phyloP scores from a whole-genome alignment of 1,140 invertebrate species.

The Drosophila insularis region DNA sequence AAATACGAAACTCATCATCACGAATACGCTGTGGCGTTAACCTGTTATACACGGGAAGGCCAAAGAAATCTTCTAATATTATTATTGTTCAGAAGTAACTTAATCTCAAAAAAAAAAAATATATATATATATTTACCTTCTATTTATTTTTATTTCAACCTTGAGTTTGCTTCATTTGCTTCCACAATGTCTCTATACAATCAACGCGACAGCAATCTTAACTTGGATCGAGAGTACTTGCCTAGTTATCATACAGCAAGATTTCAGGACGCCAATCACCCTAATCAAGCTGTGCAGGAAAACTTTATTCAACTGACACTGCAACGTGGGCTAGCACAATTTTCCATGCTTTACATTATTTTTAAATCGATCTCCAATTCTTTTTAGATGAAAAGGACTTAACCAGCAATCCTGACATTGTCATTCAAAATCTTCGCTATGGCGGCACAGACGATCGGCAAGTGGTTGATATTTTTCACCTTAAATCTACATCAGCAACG shows the following conservation, averaged over 20 bases:
- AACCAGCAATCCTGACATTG: slow-evolving; percentile 13
- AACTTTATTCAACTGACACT: slow-evolving; percentile 40
- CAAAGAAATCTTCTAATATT: no score
- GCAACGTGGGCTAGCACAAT: slow-evolving; percentile 39
- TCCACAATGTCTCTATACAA: slow-evolving; percentile 43
- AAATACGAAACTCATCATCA: no score
- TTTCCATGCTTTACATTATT: background rate
- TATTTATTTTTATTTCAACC: no score
- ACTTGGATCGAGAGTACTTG: slow-evolving; percentile 62
- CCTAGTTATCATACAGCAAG: slow-evolving; percentile 51
- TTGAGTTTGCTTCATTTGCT: slow-evolving; percentile 16
- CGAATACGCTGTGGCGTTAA: no score
- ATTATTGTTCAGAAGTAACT: no score
- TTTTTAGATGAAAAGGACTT: slow-evolving; percentile 45
- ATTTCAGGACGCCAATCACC: slow-evolving; percentile 53
- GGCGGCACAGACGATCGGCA: slow-evolving; percentile 50
- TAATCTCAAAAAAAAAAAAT: no score
- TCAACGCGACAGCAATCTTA: slow-evolving; percentile 30
- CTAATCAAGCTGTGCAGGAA: slow-evolving; percentile 46
- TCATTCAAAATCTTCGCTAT: slow-evolving; percentile 58
- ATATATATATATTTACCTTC: no score
- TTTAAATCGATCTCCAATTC: background rate
- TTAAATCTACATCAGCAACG: background rate
- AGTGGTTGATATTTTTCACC: slow-evolving; percentile 62
- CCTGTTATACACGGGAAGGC: no score